Percentiles rank a stretch among this genome's conserved stretches.
phyloP scores from a whole-genome alignment of 2,797 vertebrate species.

The Xenopus petersii region DNA sequence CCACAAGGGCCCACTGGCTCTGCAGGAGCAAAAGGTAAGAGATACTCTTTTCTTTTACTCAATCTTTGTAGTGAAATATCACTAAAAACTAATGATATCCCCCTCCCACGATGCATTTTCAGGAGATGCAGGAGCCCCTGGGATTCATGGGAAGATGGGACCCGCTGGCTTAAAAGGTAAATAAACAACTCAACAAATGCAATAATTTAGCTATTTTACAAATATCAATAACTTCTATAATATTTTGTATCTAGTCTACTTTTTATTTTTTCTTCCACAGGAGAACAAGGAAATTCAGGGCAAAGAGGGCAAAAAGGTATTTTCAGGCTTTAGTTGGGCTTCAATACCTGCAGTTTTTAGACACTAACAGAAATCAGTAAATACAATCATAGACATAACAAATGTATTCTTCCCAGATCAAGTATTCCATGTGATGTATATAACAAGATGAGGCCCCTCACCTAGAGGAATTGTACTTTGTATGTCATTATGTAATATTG shows the following conservation, averaged over 20 bases:
- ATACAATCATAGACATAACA: no score
- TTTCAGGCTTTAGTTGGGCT: no score
- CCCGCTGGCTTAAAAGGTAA: constrained; percentile 25
- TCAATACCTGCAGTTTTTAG: no score
- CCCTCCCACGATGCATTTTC: background rate
- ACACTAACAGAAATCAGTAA: no score
- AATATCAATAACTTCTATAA: no score
- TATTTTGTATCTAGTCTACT: no score
- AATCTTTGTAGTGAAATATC: background rate
- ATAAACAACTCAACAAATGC: background rate
- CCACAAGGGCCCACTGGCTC: background rate
- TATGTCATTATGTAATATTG: background rate
- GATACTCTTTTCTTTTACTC: background rate
- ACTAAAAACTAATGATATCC: background rate
- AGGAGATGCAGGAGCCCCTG: constrained; percentile 18
- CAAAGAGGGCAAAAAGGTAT: background rate
- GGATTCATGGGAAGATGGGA: constrained; percentile 26
- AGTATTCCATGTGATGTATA: no score
- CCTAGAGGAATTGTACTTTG: no score
- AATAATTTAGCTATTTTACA: no score
- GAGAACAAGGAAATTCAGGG: background rate
- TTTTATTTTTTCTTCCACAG: background rate
- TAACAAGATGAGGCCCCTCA: no score
- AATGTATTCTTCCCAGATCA: no score
- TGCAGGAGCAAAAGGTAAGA: constrained; percentile 2